These are phyloP conservation scores for Spialia ferax DNA, from an alignment of 2,888 invertebrate genomes.

Conservation along the genomic window DNA sequence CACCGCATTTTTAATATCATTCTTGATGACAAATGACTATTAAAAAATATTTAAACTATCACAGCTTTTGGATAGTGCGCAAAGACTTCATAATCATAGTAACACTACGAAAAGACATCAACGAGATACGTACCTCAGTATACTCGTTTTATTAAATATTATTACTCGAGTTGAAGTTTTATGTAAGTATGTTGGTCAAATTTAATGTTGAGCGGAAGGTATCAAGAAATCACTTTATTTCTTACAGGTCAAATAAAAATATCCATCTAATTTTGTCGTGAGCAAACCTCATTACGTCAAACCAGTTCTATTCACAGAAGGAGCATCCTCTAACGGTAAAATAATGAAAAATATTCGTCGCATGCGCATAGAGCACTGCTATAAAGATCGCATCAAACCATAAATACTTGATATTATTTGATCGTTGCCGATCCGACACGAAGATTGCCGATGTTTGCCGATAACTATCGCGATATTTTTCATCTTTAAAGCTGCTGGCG, in stretches of 20 bases:
- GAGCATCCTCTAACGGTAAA: constrained; percentile 35
- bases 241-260: constrained; percentile 21
- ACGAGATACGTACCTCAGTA: background rate
- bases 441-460: constrained; percentile 61
- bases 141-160: background rate
- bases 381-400: constrained; percentile 66
- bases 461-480: constrained; percentile 66
- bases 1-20: too few relatives aligned
- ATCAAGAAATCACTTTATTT: constrained; percentile 20
- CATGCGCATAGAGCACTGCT: constrained; percentile 42
- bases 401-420: constrained; percentile 76
- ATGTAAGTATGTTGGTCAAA: background rate
- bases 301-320: constrained; percentile 27
- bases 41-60: background rate
- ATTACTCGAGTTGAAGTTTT: background rate
- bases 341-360: constrained; percentile 37
- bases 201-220: constrained; percentile 4
- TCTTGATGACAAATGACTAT: background rate
- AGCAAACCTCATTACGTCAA: constrained; percentile 12
- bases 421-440: constrained; percentile 61
- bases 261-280: constrained; percentile 31
- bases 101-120: constrained; percentile 17
- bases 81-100: background rate
- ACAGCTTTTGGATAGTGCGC: background rate
- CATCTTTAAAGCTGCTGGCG: constrained; percentile 40